Evolutionary conservation across 1,140 invertebrate species (phyloP), one percentile per base, ranked within the genome.

Genomic region (Achroia grisella): DNA sequence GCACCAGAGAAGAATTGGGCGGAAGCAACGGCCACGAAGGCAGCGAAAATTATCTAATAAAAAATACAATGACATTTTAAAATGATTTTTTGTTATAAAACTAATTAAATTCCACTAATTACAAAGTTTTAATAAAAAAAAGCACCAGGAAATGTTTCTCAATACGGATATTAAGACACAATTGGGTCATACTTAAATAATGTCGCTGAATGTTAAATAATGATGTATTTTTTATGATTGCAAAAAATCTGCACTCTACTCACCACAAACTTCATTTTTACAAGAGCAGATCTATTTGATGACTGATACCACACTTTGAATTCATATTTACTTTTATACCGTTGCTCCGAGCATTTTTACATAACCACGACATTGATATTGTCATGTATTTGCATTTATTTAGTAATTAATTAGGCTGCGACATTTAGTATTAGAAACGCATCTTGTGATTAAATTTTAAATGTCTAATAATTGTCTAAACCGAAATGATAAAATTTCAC

Each of bases 331-430:
- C 41, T 51, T 58, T 58, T 58, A 54, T 58, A 58, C 47, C 15
- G 28, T 23, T 48, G 27, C 37, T 40, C 13, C 29, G 32, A 27
- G 10, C 9, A 23, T 34, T 58, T n/a, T 58, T 58, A 28, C 56
- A 51, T 42, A 58, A 58, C 15, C 17, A 27, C 30, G 51, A 42
- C 56, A 59, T 59, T 59, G 51, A 45, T 59, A 54, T 54, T 50
- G 56, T 51, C 37, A 47, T 41, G 10, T 33, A 39, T 54, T 54
- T 53, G 44, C 31, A 54, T 50, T 39, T 40, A 35, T 14, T 8
- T 35, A 35, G 12, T 8, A 37, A 15, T 17, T 17, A 17, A 17
- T 37, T 37, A 37, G 15, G 17, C 35, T 8, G 35, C 13, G 4
- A 37, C 13, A 17, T 37, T 37, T 10, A 3, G 6, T 23, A 23